Evolutionary conservation across 1,140 invertebrate species (phyloP), one percentile per base, ranked within the genome.

Genomic region (Zaprionus gabonicus): DNA sequence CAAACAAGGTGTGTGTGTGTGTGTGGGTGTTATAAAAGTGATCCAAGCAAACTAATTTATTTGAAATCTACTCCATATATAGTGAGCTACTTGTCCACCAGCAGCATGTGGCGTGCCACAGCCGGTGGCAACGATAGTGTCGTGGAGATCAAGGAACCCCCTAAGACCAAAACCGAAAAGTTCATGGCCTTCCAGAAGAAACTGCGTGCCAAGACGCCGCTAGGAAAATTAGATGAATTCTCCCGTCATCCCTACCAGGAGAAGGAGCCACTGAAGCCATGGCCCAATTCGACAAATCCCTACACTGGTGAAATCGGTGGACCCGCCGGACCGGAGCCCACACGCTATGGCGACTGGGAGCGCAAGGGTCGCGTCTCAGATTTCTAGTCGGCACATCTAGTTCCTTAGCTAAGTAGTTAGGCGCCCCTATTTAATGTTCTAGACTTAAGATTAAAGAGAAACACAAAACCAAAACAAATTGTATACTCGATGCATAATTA

Each of bases 281-380:
- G 96, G 94, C 98, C 98, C 7, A 94, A 99, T 93, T 95, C 97
- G 82, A 96, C 93, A 9, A 99, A 99, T 94, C 98, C 98, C 9
- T 82, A 95, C 70, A 99, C 99, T 20, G 99, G 91, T 17, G 91
- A 93, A 77, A 81, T 92, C 60, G 97, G 97, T 72, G 99, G 99
- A 12, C 99, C 99, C 10, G 94, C 95, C 88, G 99, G 99, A 23
- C 99, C 98, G 3, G 99, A 99, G 94, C 99, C 99, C 34, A 99
- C 99, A 34, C 95, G 99, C 80, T 99, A 99, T 94, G 99, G 99
- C 4, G 99, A 99, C 94, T 99, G 99, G 99, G 99, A 99, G 93
- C 95, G 99, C 76, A 99, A 99, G 94, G 99, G 99, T 68, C 94
- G 99, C 91, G 98, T 99, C 13, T 95, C 97, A 10, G 99, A 99